phyloP scores from a whole-genome alignment of 2,797 vertebrate species.

The Microcaecilia unicolor region DNA sequence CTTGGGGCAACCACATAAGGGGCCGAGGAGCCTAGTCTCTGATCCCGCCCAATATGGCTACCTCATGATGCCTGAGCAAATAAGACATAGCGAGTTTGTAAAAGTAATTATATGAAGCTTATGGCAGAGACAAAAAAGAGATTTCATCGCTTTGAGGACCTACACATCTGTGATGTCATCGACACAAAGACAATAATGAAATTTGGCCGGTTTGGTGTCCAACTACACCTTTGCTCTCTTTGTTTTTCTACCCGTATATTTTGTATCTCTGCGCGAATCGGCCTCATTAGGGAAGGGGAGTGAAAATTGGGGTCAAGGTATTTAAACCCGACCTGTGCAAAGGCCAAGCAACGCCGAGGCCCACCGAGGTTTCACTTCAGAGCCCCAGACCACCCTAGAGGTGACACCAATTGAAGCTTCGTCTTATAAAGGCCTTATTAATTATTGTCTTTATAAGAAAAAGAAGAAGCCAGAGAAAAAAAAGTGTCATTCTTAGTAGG shows the following conservation, averaged over 20 bases:
- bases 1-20: slow-evolving; percentile 16
- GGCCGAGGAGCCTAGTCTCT: slow-evolving; percentile 13
- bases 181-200: slow-evolving; percentile 52
- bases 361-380: slow-evolving; percentile 78
- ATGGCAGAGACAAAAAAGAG: slow-evolving; percentile 30
- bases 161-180: slow-evolving; percentile 59
- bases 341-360: slow-evolving; percentile 82
- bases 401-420: slow-evolving; percentile 91
- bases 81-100: slow-evolving; percentile 39
- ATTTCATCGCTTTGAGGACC: slow-evolving; percentile 34
- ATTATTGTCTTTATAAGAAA: slow-evolving; percentile 97
- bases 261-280: slow-evolving; percentile 71
- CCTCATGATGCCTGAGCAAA: slow-evolving; percentile 36
- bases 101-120: slow-evolving; percentile 50
- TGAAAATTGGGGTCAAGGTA: slow-evolving; percentile 96
- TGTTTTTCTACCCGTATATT: slow-evolving; percentile 51
- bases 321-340: slow-evolving; percentile 90
- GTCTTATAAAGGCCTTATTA: slow-evolving; percentile 98
- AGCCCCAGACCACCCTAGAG: slow-evolving; percentile 82
- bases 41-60: slow-evolving; percentile 11
- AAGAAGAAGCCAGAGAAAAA: slow-evolving; percentile 82
- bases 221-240: slow-evolving; percentile 60
- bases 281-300: slow-evolving; percentile 95
- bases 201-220: slow-evolving; percentile 54
- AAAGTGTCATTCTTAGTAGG: slow-evolving; percentile 87